phyloP scores from a whole-genome alignment of 2,113 vertebrate genomes.

The Lichenostomus cassidix region DNA sequence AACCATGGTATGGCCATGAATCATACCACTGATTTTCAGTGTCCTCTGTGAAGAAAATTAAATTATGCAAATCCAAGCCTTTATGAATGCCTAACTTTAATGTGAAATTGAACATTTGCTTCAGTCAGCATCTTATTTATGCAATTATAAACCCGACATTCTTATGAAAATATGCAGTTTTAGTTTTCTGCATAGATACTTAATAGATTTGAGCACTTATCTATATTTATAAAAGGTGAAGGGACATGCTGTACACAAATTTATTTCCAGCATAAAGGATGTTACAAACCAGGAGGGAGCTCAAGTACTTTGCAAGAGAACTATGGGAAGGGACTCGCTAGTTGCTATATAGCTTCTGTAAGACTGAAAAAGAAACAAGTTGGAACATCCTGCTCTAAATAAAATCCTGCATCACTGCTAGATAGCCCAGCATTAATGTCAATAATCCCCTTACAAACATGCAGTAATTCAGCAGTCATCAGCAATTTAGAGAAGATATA shows the following conservation, averaged over 20 bases:
- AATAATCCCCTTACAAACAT: background rate
- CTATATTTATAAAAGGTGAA: background rate
- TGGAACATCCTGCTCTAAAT: background rate
- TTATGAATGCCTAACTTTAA: slow-evolving; percentile 70
- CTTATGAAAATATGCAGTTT: slow-evolving; percentile 51
- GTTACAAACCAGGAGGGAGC: background rate
- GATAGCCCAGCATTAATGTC: background rate
- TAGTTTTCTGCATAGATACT: slow-evolving; percentile 29
- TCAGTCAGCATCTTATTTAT: slow-evolving; percentile 78
- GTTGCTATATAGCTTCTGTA: background rate
- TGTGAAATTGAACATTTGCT: slow-evolving; percentile 72
- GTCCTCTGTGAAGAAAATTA: slow-evolving; percentile 86
- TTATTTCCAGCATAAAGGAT: background rate
- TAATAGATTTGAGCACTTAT: slow-evolving; percentile 28
- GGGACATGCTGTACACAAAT: background rate
- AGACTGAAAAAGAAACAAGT: background rate
- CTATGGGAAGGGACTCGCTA: background rate
- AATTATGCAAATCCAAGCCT: slow-evolving; percentile 84
- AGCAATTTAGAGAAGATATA: background rate
- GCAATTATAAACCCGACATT: slow-evolving; percentile 69
- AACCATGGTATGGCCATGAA: slow-evolving; percentile 80
- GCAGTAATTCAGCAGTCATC: background rate
- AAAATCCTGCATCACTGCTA: background rate
- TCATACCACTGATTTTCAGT: slow-evolving; percentile 88
- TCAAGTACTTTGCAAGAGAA: background rate